Evolutionary conservation across 2,113 vertebrate genomes (phyloP), one percentile per base, ranked within the genome.

Genomic region (Oryzias celebensis): DNA sequence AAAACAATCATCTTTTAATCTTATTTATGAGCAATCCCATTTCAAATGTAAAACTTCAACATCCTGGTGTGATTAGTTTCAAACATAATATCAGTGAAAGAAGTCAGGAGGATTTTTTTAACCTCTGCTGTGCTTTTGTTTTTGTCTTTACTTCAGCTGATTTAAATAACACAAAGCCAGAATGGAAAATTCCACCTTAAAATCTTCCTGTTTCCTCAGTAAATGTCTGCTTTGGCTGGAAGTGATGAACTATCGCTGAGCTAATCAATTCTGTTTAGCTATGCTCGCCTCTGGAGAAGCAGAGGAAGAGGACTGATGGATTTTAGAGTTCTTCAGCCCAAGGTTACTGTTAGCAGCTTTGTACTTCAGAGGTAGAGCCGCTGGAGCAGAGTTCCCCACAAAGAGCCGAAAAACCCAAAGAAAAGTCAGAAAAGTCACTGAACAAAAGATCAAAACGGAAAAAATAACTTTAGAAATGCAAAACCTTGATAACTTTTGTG

Each of bases 251-350:
- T 80, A 83, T 77, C 44, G 55, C 67, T 60, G 3, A 44, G 50
- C 58, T 67, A 70, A 85, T 87, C 85, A 81, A 87, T 87, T 81
- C 82, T 83, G 62, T 77, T 85, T 76, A 84, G 79, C 85, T 83
- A 78, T 83, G 72, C 80, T 75, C 12, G 55, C 73, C 73, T 75
- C 76, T 71, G 44, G 78, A 72, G 78, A 75, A 58, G 70, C 77
- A 59, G 24, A 56, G 28, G 36, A 67, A 55, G 55, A 77, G 77
- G 75, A 68, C 7, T 58, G 78, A 81, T 79, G 71, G 68, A 71
- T 75, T 83, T 77, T 43, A 56, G 31, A 67, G 31, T 68, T 72
- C 61, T 71, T 71, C 63, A 73, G 73, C 73, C 68, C 80, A 78
- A 85, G 74, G 83, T 83, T 78, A 65, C 78, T 76, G 52, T 76